Evolutionary conservation across 2,888 invertebrate species (phyloP), one percentile per base, ranked within the genome.

Genomic region (Microctonus hyperodae): DNA sequence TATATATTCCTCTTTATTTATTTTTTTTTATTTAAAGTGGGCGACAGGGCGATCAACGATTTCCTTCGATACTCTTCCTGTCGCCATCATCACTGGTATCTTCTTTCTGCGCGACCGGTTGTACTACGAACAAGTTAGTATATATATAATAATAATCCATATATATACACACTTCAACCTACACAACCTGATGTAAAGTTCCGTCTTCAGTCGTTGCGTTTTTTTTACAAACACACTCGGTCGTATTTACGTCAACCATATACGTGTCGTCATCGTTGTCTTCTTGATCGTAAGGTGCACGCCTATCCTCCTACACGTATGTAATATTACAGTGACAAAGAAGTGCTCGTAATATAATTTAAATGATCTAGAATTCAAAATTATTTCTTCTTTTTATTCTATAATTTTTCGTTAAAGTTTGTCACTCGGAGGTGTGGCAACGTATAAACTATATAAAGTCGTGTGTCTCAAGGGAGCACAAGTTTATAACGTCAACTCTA

Each of bases 371-470:
- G 31, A 59, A 65, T 44, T 48, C 50, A 33, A 40, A 35, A 28
- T 58, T 16, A 1, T 5, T 22, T 37, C 11, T 20, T 23, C 35
- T 65, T 35, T 65, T 69, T 67, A 61, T 44, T 35, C 10, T 10
- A 9, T 44, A 16, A 16, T 44, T 44, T 2, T 44, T 44, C 16
- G n/a, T 44, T 31, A 25, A 25, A 65, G 44, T 6, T 6, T n/a
- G 6, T 28, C 53, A 63, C 68, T 67, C 60, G 56, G 72, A 72
- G 79, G 79, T 75, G 79, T 74, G 76, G 71, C n/a, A n/a, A n/a
- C n/a, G n/a, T n/a, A n/a, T 74, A 70, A 69, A 67, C 67, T 63
- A 59, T 70, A 69, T 71, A 74, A 74, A 75, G 73, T 74, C 74
- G 50, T 73, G 72, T 68, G 70, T 72, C 72, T 67, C 56, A 68